These are phyloP conservation scores for Hedychridium roseum DNA, from an alignment of 2,888 invertebrate species.

Conservation along the genomic window DNA sequence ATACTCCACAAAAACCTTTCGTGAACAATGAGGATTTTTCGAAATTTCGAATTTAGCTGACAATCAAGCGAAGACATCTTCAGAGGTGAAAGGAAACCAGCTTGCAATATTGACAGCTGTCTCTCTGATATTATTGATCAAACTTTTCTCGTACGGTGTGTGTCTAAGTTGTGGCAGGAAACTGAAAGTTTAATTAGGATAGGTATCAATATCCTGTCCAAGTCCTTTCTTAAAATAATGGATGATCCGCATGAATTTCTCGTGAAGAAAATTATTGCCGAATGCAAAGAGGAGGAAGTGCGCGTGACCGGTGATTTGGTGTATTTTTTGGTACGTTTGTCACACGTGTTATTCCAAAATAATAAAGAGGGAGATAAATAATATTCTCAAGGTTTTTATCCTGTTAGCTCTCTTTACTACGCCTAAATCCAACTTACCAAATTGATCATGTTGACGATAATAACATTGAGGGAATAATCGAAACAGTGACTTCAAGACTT, in stretches of 20 bases:
- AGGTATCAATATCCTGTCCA: background rate
- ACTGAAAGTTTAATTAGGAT: too few species aligned
- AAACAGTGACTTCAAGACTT: conserved; percentile 46
- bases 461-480: conserved; percentile 33
- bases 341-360: too few species aligned
- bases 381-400: background rate
- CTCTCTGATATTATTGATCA: conserved; percentile 41
- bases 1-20: too few species aligned
- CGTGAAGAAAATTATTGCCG: conserved; percentile 38
- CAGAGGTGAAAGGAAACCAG: too few species aligned
- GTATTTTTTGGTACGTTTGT: conserved; percentile 51
- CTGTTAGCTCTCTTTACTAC: conserved; percentile 43
- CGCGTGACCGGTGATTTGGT: conserved; percentile 47
- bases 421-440: conserved; percentile 44
- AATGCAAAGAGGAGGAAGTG: conserved; percentile 40
- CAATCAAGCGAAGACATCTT: too few species aligned
- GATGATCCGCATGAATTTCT: conserved; percentile 39
- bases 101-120: background rate
- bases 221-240: conserved; percentile 31
- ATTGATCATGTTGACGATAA: conserved; percentile 34
- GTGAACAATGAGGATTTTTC: too few species aligned
- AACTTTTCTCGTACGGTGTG: too few species aligned
- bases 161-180: too few species aligned
- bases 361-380: too few species aligned
- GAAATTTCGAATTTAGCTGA: too few species aligned